These are phyloP conservation scores for Antheraea yamamai DNA, from an alignment of 2,888 invertebrate genomes.

Conservation along the genomic window DNA sequence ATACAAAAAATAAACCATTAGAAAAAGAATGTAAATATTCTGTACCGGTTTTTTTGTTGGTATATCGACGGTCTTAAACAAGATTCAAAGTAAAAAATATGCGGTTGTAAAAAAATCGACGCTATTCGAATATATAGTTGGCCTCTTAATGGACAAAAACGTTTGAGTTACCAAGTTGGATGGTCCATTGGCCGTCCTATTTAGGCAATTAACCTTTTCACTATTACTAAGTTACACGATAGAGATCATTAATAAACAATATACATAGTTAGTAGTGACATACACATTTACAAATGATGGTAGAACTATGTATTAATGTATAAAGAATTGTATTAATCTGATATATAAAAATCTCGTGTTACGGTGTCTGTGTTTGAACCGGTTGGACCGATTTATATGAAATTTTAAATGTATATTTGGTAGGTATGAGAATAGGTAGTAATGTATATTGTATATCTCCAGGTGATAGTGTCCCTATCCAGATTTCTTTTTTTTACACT, in stretches of 20 bases:
- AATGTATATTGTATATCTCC: too few relatives aligned
- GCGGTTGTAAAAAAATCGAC: neutral
- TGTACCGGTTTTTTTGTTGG: neutral
- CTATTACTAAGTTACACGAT: slow-evolving; percentile 11
- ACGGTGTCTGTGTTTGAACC: too few relatives aligned
- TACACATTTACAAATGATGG: neutral
- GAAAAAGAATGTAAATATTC: neutral
- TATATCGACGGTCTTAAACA: neutral
- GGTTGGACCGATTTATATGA: too few relatives aligned
- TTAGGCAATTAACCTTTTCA: slow-evolving; percentile 20
- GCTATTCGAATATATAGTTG: neutral
- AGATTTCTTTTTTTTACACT: too few relatives aligned
- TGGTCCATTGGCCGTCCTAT: slow-evolving; percentile 3
- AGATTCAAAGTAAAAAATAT: neutral
- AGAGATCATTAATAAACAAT: slow-evolving; percentile 3
- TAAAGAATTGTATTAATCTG: neutral
- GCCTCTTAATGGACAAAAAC: slow-evolving; percentile 12
- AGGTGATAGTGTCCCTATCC: too few relatives aligned
- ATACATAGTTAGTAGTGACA: neutral
- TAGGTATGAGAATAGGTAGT: too few relatives aligned
- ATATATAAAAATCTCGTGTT: too few relatives aligned
- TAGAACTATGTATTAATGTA: neutral
- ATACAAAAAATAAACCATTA: neutral
- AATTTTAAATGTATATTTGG: too few relatives aligned
- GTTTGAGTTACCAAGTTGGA: slow-evolving; percentile 9